phyloP scores from a whole-genome alignment of 2,888 invertebrate species.

The Epirrita christyi region DNA sequence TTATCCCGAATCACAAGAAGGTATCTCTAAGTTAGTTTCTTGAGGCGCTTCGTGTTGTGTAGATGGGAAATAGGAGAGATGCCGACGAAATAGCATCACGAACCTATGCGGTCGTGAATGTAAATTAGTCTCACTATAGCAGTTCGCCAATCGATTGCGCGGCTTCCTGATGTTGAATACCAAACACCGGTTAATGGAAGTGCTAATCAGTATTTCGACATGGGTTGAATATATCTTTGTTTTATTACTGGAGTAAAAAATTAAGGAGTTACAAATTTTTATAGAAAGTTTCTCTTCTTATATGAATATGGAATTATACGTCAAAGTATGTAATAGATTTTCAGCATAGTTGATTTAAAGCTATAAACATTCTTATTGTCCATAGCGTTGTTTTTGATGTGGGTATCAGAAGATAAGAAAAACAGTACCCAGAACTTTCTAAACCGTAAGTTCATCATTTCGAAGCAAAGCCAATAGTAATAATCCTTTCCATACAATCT shows the following conservation, averaged over 20 bases:
- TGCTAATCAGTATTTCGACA: constrained; percentile 46
- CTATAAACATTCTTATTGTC: no score
- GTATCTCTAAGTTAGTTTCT: no score
- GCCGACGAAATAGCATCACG: constrained; percentile 73
- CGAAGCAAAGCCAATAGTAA: not conserved
- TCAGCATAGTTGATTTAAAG: no score
- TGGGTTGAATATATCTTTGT: constrained; percentile 36
- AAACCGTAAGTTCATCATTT: constrained; percentile 24
- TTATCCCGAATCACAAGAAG: no score
- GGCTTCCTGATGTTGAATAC: constrained; percentile 62
- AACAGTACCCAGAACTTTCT: no score
- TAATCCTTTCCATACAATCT: constrained; percentile 15
- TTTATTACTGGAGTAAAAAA: no score
- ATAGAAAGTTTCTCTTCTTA: no score
- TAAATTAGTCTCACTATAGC: constrained; percentile 71
- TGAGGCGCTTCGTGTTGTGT: constrained; percentile 38
- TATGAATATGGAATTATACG: no score
- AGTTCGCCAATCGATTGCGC: constrained; percentile 53
- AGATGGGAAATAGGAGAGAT: constrained; percentile 70
- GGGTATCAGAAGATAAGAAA: no score
- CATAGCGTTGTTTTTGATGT: no score
- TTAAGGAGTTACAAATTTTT: no score
- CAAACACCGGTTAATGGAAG: constrained; percentile 51
- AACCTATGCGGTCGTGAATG: constrained; percentile 77
- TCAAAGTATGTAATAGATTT: no score